Percentiles rank a stretch among this genome's conserved stretches.
Conservation (phyloP, 2,888 invertebrate species). For the Xylota segnis region DNA sequence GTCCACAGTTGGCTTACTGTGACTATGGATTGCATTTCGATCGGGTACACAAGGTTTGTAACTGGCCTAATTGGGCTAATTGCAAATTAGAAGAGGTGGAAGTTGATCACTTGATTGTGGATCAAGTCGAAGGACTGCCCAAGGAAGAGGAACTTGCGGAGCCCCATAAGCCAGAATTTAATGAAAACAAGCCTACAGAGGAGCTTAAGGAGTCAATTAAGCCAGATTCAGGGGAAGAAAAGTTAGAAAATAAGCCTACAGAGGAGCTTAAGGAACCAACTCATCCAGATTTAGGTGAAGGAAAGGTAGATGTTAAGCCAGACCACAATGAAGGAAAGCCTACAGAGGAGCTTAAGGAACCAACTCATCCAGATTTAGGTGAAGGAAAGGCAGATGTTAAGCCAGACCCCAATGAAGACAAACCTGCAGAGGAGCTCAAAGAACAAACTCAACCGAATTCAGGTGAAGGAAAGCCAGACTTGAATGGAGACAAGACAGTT, state of each 20-base stretch:
- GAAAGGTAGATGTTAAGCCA: background rate
- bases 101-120: background rate
- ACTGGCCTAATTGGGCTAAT: constrained; percentile 79
- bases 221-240: background rate
- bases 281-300: background rate
- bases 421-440: too few relatives aligned
- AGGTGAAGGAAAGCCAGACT: too few relatives aligned
- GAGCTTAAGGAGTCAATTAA: background rate
- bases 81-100: constrained; percentile 75
- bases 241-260: too few relatives aligned
- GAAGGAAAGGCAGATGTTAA: background rate
- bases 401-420: too few relatives aligned
- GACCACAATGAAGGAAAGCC: background rate
- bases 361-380: background rate
- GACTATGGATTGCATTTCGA: constrained; percentile 80
- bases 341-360: background rate
- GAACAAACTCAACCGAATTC: too few relatives aligned
- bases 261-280: background rate
- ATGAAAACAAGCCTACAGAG: too few relatives aligned
- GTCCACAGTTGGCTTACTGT: constrained; percentile 79
- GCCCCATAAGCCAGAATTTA: background rate
- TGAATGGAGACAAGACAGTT: too few relatives aligned
- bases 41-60: constrained; percentile 78
- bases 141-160: background rate
- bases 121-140: background rate